Evolutionary conservation across 2,113 vertebrate species (phyloP), one percentile per base, ranked within the genome.

Genomic region (Nettapus auritus): DNA sequence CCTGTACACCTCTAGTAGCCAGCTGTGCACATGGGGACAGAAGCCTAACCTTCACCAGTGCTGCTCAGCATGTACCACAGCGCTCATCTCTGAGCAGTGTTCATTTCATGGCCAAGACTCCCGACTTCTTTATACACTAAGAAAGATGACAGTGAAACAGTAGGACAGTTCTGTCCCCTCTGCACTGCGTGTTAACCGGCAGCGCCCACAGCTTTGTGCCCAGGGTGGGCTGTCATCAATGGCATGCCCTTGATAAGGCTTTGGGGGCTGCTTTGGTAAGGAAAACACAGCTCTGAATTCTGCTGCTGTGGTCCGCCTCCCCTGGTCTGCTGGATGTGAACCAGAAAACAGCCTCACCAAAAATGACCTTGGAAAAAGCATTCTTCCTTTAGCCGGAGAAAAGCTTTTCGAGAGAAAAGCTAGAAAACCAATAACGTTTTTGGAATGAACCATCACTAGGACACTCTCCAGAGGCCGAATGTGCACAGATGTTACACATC

Each of bases 401-500:
- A 64, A 13, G 17, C 26, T 29, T 64, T 64, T 93, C 82, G 81
- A 88, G 42, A 90, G 80, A 48, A 83, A 90, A 80, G 82, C 76
- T 83, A 71, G 38, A 56, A 92, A 90, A 68, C 68, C 90, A 97
- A 31, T 17, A 56, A 64, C 23, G 66, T 36, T 82, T 94, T 67
- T 95, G 81, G 93, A 95, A 93, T 55, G 73, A 90, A 16, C 64
- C 19, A 62, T 76, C 73, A 68, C 60, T 80, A 91, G 90, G 76
- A 94, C 69, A 77, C 56, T 90, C 93, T 88, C 88, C 92, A 93
- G 80, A 84, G 69, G 79, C 85, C 82, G 79, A 21, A 84, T 60
- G 66, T 60, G 64, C 15, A 36, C 94, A 95, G 95, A 93, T 97
- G 96, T 93, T 56, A 28, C 34, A 91, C 96, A 95, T 96, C 95